Evolutionary conservation across 2,888 invertebrate species (phyloP), one percentile per base, ranked within the genome.

Genomic region (Leptura quadrifasciata): DNA sequence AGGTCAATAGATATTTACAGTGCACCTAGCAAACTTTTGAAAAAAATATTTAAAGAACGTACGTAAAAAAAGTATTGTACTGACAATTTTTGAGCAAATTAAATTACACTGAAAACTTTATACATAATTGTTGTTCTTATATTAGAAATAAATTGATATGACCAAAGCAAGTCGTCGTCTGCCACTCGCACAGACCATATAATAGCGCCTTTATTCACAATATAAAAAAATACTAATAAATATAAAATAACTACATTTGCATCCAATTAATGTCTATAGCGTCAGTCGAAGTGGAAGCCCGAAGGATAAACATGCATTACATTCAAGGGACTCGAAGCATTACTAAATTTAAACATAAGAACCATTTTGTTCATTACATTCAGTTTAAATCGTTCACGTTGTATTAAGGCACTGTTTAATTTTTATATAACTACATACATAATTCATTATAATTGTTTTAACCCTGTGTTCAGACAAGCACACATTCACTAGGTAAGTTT

Each of bases 241-340:
- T 77, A 77, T 70, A 70, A 79, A 72, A 79, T 74, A 77, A 74
- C 76, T 78, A 80, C 76, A 31, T 74, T 78, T 76, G 77, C 77
- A 63, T 70, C 72, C 63, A 72, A 63, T 74, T 67, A 77, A 74
- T 72, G 75, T 78, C 73, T 77, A 80, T 73, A 79, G 79, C 79
- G 72, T 82, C 81, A 82, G 82, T 80, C 82, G 79, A 77, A 81
- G 78, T 84, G 84, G 84, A 84, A 84, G 84, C 84, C 84, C 84
- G 80, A 79, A 82, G 82, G 82, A 82, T 79, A 82, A 24, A 80
- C 77, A 79, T 82, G 83, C 82, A 81, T 76, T 78, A 81, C 76
- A 81, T 80, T 80, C 75, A 80, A 75, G 81, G 81, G 78, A 77
- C 67, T 77, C 71, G 61, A 79, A 79, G 79, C 78, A 74, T 64